phyloP scores from a whole-genome alignment of 2,888 invertebrate species.

The Eudemis profundana region DNA sequence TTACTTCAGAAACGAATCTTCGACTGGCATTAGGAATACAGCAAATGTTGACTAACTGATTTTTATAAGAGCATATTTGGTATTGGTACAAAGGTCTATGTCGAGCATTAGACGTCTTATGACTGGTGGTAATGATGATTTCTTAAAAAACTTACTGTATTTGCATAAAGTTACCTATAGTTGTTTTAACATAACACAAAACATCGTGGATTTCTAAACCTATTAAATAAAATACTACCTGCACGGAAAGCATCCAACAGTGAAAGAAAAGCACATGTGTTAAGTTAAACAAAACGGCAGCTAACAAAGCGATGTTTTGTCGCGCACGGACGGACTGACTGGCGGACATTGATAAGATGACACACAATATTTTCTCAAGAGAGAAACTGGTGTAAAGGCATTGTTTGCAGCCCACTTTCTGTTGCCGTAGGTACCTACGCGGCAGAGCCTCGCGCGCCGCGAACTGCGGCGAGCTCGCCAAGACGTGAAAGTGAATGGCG shows the following conservation, averaged over 20 bases:
- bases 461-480: slow-evolving; percentile 56
- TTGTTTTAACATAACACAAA: slow-evolving; percentile 6
- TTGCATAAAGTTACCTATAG: slow-evolving; percentile 1
- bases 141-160: neutral
- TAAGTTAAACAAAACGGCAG: slow-evolving; percentile 31
- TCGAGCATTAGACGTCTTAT: too few species aligned
- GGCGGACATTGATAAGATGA: slow-evolving; percentile 57
- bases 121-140: too few species aligned
- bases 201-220: slow-evolving; percentile 14
- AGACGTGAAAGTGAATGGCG: slow-evolving; percentile 83
- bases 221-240: slow-evolving; percentile 12
- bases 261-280: slow-evolving; percentile 15
- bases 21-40: neutral
- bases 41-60: neutral
- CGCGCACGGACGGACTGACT: slow-evolving; percentile 39
- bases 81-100: too few species aligned
- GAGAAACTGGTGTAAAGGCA: slow-evolving; percentile 75
- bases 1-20: neutral
- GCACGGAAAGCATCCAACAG: neutral
- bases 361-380: slow-evolving; percentile 65
- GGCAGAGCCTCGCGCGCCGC: slow-evolving; percentile 48
- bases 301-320: slow-evolving; percentile 38
- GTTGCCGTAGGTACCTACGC: slow-evolving; percentile 72
- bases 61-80: neutral
- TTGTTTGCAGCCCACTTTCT: slow-evolving; percentile 82